Percentiles rank a stretch among this genome's conserved stretches.
These are phyloP conservation scores for Microtus richardsoni DNA, from an alignment of 2,113 vertebrate species.

Conservation along the genomic window DNA sequence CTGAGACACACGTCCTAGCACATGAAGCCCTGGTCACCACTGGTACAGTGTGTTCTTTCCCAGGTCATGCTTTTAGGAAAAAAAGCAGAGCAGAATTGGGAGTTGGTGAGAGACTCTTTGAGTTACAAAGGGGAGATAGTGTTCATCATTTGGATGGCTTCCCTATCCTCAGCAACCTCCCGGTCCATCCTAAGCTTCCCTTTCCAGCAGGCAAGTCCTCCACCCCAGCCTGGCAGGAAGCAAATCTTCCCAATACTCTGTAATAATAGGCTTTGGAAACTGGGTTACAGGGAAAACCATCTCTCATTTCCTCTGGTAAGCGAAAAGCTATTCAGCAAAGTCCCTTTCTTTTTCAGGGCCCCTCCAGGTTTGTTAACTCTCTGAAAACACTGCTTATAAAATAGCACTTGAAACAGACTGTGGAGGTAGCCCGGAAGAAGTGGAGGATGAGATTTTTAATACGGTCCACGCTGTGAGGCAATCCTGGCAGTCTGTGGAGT, in stretches of 20 bases:
- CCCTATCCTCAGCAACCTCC: neutral
- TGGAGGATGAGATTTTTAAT: conserved; percentile 69
- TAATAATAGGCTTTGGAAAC: conserved; percentile 78
- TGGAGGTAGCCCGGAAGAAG: neutral
- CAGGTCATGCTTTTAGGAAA: neutral
- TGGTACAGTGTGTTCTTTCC: neutral
- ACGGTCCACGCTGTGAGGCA: conserved; percentile 17
- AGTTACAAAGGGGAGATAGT: neutral
- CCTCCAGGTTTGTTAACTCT: conserved; percentile 75
- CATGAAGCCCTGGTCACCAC: fast-evolving
- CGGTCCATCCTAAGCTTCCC: neutral
- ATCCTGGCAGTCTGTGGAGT: conserved; percentile 36
- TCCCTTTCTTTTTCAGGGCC: conserved; percentile 58
- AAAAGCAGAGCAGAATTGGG: neutral
- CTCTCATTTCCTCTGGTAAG: conserved; percentile 74
- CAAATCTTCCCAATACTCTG: conserved; percentile 56
- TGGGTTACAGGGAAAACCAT: conserved; percentile 77
- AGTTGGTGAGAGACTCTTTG: neutral
- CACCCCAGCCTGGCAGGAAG: conserved; percentile 36
- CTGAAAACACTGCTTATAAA: conserved; percentile 72
- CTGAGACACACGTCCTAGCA: neutral
- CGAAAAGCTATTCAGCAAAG: conserved; percentile 71
- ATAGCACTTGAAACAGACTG: conserved; percentile 62
- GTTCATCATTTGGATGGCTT: neutral
- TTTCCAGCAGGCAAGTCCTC: neutral